phyloP scores from a whole-genome alignment of 2,113 vertebrate species.

The Phaetusa simplex region DNA sequence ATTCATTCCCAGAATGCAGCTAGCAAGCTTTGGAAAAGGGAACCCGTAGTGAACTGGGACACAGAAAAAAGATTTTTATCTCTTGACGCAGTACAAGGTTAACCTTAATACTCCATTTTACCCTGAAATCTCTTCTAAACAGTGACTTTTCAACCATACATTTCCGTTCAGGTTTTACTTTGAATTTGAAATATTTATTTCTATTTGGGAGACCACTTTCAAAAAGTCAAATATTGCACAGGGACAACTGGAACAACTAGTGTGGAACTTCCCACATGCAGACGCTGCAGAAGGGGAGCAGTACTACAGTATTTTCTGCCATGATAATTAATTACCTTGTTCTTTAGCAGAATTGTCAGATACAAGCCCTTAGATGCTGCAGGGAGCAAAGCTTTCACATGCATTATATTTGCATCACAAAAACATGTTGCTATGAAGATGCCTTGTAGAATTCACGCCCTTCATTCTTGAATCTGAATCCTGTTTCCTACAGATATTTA shows the following conservation, averaged over 20 bases:
- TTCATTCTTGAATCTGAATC: not conserved
- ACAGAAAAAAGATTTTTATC: not conserved
- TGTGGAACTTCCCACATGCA: not conserved
- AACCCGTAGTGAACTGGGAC: not conserved
- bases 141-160: not conserved
- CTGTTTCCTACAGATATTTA: not conserved
- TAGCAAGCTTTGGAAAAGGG: not conserved
- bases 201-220: not conserved
- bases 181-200: not conserved
- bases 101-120: not conserved
- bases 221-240: not conserved
- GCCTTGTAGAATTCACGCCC: not conserved
- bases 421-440: not conserved
- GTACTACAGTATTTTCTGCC: not conserved
- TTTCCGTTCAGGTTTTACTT: not conserved
- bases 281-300: not conserved
- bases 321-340: constrained; percentile 8
- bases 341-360: constrained; percentile 13
- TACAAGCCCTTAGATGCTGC: not conserved
- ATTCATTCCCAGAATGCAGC: not conserved
- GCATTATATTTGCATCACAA: not conserved
- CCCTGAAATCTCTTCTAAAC: not conserved
- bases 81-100: not conserved
- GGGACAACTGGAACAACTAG: not conserved
- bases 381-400: not conserved